Percentiles rank a stretch among this genome's conserved stretches.
Conservation (phyloP, 2,797 vertebrate species). For the Lithobates sylvaticus region DNA sequence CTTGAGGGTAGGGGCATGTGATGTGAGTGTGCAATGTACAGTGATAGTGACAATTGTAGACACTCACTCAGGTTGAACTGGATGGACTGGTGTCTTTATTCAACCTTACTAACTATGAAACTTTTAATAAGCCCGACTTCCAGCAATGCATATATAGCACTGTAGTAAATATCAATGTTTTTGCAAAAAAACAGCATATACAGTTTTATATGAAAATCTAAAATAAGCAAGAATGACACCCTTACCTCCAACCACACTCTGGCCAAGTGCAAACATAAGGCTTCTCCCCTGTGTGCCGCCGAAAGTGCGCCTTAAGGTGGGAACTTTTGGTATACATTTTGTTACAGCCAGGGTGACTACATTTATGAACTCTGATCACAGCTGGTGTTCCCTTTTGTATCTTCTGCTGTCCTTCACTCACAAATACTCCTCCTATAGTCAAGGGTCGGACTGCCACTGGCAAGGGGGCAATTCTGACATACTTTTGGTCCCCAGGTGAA, state of each 20-base stretch:
- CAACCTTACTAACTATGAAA: too few species aligned
- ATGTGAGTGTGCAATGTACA: too few species aligned
- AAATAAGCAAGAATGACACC: not conserved
- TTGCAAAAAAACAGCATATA: not conserved
- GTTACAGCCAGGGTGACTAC: slow-evolving; percentile 69
- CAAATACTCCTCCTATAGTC: not conserved
- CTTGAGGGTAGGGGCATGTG: too few species aligned
- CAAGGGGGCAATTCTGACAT: slow-evolving; percentile 68
- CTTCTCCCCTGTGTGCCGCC: slow-evolving; percentile 71
- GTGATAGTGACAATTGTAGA: too few species aligned
- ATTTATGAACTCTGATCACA: slow-evolving; percentile 63
- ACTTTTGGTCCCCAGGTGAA: slow-evolving; percentile 65
- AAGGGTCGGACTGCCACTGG: not conserved
- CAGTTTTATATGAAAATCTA: not conserved
- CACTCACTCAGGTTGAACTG: too few species aligned
- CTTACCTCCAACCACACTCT: slow-evolving; percentile 72
- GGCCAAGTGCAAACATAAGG: slow-evolving; percentile 72
- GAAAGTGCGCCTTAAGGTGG: slow-evolving; percentile 72
- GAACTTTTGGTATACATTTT: slow-evolving; percentile 72
- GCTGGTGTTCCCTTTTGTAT: not conserved
- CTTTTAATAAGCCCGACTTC: too few species aligned
- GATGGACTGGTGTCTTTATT: too few species aligned
- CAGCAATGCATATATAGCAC: too few species aligned
- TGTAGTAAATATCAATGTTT: too few species aligned
- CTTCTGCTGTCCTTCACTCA: slow-evolving; percentile 37